Percentiles rank a stretch among this genome's conserved stretches.
Conservation (phyloP, 92 coral and sea anemone genomes). For the Zoanthus gigantus region DNA sequence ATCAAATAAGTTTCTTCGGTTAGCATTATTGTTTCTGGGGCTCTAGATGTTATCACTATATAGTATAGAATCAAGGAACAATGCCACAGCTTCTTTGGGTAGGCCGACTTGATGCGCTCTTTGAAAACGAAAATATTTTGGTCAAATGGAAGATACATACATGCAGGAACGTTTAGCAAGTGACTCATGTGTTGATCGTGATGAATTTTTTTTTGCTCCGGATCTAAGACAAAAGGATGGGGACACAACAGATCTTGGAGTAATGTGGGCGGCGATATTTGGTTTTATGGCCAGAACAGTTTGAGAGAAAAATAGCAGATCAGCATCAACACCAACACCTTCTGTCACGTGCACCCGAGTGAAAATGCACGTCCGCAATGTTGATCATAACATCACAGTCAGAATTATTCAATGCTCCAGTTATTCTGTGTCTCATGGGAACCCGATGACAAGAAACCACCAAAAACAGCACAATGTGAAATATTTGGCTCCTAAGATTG, state of each 20-base stretch:
- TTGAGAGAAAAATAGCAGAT: neutral
- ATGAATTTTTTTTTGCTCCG: neutral
- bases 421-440: no score
- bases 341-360: no score
- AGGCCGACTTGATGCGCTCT: neutral
- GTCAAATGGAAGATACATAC: neutral
- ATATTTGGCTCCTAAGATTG: no score
- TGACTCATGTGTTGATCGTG: constrained; percentile 2
- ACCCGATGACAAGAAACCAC: no score
- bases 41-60: neutral
- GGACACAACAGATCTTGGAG: neutral
- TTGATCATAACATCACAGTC: no score
- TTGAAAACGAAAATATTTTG: neutral
- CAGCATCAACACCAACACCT: no score
- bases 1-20: neutral
- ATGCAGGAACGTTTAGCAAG: neutral
- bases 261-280: neutral
- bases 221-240: neutral
- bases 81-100: neutral
- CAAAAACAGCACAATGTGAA: no score
- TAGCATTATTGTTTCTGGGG: neutral
- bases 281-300: constrained; percentile 11
- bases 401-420: no score
- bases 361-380: no score
- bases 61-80: neutral